Evolutionary conservation across 2,797 vertebrate species (phyloP).

Genomic region (Anabas testudineus): DNA sequence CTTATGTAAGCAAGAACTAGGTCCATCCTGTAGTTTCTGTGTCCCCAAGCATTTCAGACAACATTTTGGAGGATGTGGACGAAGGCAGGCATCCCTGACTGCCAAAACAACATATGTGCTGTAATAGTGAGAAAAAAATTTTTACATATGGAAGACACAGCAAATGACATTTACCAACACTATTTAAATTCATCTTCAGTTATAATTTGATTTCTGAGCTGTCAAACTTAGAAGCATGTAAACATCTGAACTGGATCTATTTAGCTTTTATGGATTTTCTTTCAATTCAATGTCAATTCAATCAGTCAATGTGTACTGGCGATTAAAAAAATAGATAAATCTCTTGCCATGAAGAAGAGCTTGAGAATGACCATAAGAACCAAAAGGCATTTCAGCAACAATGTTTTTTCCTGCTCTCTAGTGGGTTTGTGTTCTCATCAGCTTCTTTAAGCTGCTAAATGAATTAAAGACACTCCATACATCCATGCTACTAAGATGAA

Average conservation of each 20-base stretch:
- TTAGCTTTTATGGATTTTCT: background rate
- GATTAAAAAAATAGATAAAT: too few species aligned
- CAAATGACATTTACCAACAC: background rate
- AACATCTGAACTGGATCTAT: background rate
- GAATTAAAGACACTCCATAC: too few species aligned
- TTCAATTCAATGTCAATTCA: too few species aligned
- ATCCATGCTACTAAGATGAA: background rate
- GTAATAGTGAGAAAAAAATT: too few species aligned
- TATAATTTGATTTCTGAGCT: too few species aligned
- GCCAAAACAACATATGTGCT: too few species aligned
- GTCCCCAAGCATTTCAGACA: constrained; percentile 7
- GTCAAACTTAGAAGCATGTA: too few species aligned
- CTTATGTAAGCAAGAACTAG: background rate
- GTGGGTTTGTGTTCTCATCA: too few species aligned
- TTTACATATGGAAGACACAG: too few species aligned
- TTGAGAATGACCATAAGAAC: background rate
- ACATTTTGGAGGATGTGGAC: background rate
- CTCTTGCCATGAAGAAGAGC: background rate
- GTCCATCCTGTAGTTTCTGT: background rate
- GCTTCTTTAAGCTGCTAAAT: background rate
- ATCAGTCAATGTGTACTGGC: too few species aligned
- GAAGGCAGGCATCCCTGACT: constrained; percentile 2
- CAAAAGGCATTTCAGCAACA: background rate
- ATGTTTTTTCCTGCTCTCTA: too few species aligned
- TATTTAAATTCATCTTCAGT: background rate